Evolutionary conservation across 2,113 vertebrate species (phyloP).

Genomic region (Nycticorax nycticorax): DNA sequence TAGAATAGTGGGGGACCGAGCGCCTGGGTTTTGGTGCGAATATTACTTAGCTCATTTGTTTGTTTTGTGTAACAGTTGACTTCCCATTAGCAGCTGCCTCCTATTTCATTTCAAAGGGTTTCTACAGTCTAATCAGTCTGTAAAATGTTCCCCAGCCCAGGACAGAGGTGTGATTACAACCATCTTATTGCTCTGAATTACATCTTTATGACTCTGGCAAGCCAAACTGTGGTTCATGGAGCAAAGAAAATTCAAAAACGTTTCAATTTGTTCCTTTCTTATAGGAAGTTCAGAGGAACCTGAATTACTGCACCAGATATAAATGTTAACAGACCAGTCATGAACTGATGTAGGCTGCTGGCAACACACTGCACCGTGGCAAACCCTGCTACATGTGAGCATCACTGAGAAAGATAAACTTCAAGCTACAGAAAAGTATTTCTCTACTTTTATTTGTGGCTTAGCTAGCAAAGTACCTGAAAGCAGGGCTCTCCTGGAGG

Average conservation of each 20-base stretch:
- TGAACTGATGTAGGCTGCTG: not conserved
- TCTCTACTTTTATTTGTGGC: not conserved
- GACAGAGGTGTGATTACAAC: not conserved
- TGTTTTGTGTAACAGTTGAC: not conserved
- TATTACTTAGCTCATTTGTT: not conserved
- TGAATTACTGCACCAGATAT: not conserved
- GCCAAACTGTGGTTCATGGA: not conserved
- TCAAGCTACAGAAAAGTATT: not conserved
- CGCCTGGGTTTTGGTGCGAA: not conserved
- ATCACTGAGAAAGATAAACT: not conserved
- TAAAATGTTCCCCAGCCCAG: not conserved
- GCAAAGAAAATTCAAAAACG: not conserved
- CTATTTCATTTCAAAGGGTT: not conserved
- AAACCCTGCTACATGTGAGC: not conserved
- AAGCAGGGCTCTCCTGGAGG: not conserved
- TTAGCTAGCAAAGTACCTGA: not conserved
- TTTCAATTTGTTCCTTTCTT: not conserved
- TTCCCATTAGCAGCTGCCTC: not conserved
- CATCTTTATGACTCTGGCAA: not conserved
- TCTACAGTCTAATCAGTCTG: not conserved
- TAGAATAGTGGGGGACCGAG: not conserved
- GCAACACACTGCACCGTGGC: not conserved
- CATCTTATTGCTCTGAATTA: not conserved
- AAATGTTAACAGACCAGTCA: not conserved
- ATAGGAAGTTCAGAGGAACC: not conserved